phyloP scores from a whole-genome alignment of 2,797 vertebrate genomes.

The Myotis vivesi region DNA sequence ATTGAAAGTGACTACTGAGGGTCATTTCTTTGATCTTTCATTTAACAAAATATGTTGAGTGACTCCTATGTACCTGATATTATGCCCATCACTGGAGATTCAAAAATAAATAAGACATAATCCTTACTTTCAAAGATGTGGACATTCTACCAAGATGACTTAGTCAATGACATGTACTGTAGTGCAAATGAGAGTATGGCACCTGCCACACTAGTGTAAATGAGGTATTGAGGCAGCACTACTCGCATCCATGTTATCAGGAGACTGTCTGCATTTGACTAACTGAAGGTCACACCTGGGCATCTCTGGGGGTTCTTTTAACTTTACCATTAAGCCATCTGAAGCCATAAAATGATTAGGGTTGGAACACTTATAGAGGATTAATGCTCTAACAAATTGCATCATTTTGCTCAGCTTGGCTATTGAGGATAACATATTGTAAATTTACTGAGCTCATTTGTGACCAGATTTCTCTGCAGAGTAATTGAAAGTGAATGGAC shows the following conservation, averaged over 20 bases:
- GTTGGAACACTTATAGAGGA: conserved; percentile 42
- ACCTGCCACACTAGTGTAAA: too few species aligned
- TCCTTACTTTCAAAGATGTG: not conserved
- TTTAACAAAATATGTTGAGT: not conserved
- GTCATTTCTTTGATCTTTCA: not conserved
- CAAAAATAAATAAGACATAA: not conserved
- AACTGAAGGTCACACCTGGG: conserved; percentile 13
- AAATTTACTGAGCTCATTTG: conserved; percentile 48
- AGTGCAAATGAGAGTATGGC: not conserved
- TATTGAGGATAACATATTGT: conserved; percentile 45
- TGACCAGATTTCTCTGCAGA: conserved; percentile 58
- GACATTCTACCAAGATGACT: not conserved
- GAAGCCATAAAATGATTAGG: conserved; percentile 50
- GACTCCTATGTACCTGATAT: not conserved
- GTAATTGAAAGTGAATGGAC: conserved; percentile 49
- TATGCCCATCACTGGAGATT: not conserved
- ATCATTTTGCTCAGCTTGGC: conserved; percentile 49
- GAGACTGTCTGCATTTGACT: not conserved
- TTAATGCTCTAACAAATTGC: conserved; percentile 61
- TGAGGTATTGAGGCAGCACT: not conserved
- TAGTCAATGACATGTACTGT: not conserved
- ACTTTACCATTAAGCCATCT: conserved; percentile 50
- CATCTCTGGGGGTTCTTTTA: not conserved
- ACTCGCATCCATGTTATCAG: not conserved
- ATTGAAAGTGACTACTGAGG: not conserved